Evolutionary conservation across 2,113 vertebrate species (phyloP).

Genomic region (Muntiacus reevesi): DNA sequence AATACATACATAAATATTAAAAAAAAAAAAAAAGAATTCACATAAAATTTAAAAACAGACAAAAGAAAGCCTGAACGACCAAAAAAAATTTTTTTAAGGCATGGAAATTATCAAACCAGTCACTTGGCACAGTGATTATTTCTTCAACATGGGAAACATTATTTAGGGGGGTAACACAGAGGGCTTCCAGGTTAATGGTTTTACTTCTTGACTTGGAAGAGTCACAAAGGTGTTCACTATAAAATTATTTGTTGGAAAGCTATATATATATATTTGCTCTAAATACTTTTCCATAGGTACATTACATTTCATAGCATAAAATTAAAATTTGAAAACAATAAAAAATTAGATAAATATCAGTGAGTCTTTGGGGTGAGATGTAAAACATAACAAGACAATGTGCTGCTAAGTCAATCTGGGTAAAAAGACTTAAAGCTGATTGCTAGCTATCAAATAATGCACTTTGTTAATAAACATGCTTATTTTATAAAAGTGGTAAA

Average conservation of each 20-base stretch:
- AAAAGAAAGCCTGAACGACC: neutral
- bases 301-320: neutral
- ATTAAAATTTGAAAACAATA: neutral
- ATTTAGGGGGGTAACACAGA: neutral
- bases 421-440: neutral
- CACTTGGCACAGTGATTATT: neutral
- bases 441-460: neutral
- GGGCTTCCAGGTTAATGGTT: neutral
- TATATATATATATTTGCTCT: neutral
- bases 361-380: neutral
- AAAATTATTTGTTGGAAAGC: neutral
- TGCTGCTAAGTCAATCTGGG: neutral
- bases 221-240: neutral
- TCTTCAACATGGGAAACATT: neutral
- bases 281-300: neutral
- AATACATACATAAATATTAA: neutral
- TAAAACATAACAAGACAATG: neutral
- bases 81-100: neutral
- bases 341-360: neutral
- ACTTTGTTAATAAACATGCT: neutral
- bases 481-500: neutral
- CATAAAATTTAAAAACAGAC: neutral
- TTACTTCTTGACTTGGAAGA: slow-evolving; percentile 3
- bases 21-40: neutral
- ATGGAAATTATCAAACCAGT: neutral